Conservation (phyloP, 2,113 vertebrate genomes). For the Ophiodon elongatus region DNA sequence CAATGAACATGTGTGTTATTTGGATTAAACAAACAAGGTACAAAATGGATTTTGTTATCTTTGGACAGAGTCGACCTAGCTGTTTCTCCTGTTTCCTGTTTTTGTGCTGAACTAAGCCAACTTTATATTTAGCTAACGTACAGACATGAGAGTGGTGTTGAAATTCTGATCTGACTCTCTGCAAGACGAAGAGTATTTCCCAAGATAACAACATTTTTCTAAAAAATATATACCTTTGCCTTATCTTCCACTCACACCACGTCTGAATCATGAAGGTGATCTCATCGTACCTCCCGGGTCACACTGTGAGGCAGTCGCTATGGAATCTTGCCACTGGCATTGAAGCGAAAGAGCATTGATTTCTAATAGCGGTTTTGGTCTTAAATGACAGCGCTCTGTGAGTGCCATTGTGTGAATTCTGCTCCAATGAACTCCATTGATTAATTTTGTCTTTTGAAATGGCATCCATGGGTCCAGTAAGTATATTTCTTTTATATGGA, state of each 20-base stretch:
- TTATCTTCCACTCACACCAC: background rate
- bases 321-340: conserved; percentile 32
- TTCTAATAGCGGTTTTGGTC: conserved; percentile 69
- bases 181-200: background rate
- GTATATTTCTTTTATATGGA: conserved; percentile 67
- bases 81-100: background rate
- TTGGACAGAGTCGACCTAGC: background rate
- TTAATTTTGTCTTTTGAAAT: conserved; percentile 73
- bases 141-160: background rate
- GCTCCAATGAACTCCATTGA: conserved; percentile 69
- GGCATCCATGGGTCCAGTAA: conserved; percentile 51
- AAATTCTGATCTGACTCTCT: background rate
- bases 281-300: conserved; percentile 17
- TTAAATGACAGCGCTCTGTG: conserved; percentile 62
- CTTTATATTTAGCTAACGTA: background rate
- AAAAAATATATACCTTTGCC: background rate
- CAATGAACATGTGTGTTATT: conserved; percentile 23
- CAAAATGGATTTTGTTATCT: background rate
- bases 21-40: background rate
- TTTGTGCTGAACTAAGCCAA: background rate
- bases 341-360: conserved; percentile 64
- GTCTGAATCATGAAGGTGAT: conserved; percentile 39
- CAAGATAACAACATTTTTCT: too few relatives aligned
- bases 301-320: conserved; percentile 13
- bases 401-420: conserved; percentile 68